A percentile compares a stretch with the other conserved stretches of the same genome.
These are phyloP conservation scores for Rhabdophis nuchalis DNA, from an alignment of 2,797 vertebrate species.

Conservation along the genomic window DNA sequence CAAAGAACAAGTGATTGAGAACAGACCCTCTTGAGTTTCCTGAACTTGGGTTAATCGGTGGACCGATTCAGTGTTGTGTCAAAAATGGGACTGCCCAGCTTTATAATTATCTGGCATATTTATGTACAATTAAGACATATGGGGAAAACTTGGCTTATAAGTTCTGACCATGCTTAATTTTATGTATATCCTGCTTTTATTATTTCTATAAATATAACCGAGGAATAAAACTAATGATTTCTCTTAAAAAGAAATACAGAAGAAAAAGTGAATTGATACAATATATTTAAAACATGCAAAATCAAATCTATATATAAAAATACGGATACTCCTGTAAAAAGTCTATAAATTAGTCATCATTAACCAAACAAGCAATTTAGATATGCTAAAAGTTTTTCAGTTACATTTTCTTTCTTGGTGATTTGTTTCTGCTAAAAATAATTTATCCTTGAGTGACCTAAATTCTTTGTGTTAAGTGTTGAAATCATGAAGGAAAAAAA, in stretches of 20 bases:
- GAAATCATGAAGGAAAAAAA: not conserved
- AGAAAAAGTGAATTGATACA: not conserved
- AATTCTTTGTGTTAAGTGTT: not conserved
- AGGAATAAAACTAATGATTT: not conserved
- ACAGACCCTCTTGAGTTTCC: constrained; percentile 34
- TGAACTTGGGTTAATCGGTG: constrained; percentile 21
- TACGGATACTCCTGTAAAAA: not conserved
- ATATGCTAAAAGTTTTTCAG: not conserved
- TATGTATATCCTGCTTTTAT: not conserved
- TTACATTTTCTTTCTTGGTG: not conserved
- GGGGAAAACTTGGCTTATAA: not conserved
- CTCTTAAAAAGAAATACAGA: not conserved
- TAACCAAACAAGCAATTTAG: not conserved
- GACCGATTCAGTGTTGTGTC: not conserved
- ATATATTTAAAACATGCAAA: not conserved
- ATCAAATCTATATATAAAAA: not conserved
- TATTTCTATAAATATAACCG: not conserved
- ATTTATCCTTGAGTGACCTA: not conserved
- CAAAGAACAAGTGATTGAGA: constrained; percentile 32
- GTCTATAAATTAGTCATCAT: not conserved
- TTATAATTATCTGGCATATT: not conserved
- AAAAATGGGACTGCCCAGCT: not conserved
- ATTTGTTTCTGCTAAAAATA: not conserved
- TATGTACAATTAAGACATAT: not conserved
- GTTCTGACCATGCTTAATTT: not conserved